Evolutionary conservation across 2,888 invertebrate species (phyloP), one percentile per base, ranked within the genome.

Genomic region (Molorchus minor): DNA sequence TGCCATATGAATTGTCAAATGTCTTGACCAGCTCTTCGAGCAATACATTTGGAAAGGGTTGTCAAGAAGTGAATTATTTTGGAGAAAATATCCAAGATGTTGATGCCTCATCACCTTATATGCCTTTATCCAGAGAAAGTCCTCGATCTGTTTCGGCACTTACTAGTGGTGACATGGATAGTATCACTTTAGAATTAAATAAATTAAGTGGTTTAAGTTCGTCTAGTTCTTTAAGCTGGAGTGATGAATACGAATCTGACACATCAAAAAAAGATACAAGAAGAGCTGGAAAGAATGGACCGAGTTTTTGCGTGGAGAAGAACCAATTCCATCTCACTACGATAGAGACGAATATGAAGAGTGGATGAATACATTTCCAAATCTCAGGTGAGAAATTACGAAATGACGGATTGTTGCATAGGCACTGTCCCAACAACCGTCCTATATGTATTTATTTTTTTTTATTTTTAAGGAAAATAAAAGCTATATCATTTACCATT

Each of bases 341-440:
- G 83, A 86, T 62, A 75, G 82, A 61, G 84, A 86, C 29, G 86
- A 87, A 73, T 86, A 85, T 69, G 81, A 82, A 56, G 84, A 85
- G 69, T 87, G 87, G 87, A 83, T 82, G 59, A 78, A 82, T 56
- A 75, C 83, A 33, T 86, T 86, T 77, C 86, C 86, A 62, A 84
- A 84, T 68, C 80, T 87, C 68, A 83, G 85, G 86, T 86, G 74
- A 58, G 46, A 13, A 12, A n/a, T n/a, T n/a, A n/a, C n/a, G n/a
- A n/a, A n/a, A n/a, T n/a, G n/a, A n/a, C n/a, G n/a, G n/a, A n/a
- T n/a, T n/a, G n/a, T n/a, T n/a, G n/a, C n/a, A n/a, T n/a, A n/a
- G n/a, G n/a, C n/a, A n/a, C n/a, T n/a, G n/a, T n/a, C n/a, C n/a
- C n/a, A n/a, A n/a, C n/a, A n/a, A n/a, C n/a, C n/a, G 15, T 7